Conservation (phyloP, 2,113 vertebrate genomes). For the Lagopus muta region DNA sequence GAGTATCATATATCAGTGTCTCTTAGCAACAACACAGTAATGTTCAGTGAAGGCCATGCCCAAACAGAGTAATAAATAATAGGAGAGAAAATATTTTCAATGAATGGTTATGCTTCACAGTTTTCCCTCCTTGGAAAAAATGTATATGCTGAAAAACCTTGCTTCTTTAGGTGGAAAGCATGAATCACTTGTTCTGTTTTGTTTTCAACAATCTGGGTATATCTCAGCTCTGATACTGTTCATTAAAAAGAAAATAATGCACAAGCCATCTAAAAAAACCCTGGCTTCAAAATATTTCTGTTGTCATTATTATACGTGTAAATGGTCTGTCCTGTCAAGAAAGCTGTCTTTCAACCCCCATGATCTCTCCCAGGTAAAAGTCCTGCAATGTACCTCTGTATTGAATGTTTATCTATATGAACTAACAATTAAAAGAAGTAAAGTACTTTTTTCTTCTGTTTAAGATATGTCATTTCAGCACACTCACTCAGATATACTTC, state of each 20-base stretch:
- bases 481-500: background rate
- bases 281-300: background rate
- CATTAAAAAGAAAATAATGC: background rate
- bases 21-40: constrained; percentile 46
- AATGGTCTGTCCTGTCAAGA: background rate
- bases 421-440: background rate
- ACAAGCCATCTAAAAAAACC: too few species aligned
- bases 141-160: background rate
- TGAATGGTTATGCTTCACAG: background rate
- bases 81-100: constrained; percentile 32
- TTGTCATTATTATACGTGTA: background rate
- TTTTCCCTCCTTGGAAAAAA: background rate
- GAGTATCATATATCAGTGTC: constrained; percentile 29
- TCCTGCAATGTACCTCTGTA: background rate
- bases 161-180: background rate
- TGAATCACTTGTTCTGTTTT: background rate
- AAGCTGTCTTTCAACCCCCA: background rate
- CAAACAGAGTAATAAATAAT: constrained; percentile 12
- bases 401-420: background rate
- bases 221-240: background rate
- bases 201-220: background rate
- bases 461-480: rapidly evolving
- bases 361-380: background rate
- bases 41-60: background rate
- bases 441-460: background rate